A percentile compares a stretch with the other conserved stretches of the same genome.
phyloP scores from a whole-genome alignment of 2,113 vertebrate species.

The Paraplagusia blochii region DNA sequence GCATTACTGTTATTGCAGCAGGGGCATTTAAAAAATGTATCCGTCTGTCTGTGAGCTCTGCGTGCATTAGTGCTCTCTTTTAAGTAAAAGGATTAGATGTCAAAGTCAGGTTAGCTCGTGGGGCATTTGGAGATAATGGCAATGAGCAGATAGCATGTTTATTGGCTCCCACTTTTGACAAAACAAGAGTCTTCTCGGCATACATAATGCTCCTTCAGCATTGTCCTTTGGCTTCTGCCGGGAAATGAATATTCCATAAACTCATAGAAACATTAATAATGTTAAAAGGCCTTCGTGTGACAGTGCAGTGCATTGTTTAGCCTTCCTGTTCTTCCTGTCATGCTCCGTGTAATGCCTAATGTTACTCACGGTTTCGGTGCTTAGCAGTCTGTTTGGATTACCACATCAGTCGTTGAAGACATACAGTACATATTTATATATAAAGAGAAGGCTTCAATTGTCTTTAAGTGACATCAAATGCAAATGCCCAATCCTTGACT shows the following conservation, averaged over 20 bases:
- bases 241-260: slow-evolving; percentile 55
- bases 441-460: slow-evolving; percentile 38
- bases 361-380: slow-evolving; percentile 33
- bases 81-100: slow-evolving; percentile 70
- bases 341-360: slow-evolving; percentile 26
- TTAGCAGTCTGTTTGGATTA: slow-evolving; percentile 46
- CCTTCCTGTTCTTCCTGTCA: slow-evolving; percentile 28
- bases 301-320: slow-evolving; percentile 26
- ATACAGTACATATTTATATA: slow-evolving; percentile 14
- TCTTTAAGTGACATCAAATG: no score
- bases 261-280: slow-evolving; percentile 56
- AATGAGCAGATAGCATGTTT: slow-evolving; percentile 66
- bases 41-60: slow-evolving; percentile 36
- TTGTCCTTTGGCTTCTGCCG: slow-evolving; percentile 30
- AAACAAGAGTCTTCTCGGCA: slow-evolving; percentile 48
- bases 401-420: slow-evolving; percentile 32
- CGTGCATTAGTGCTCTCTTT: slow-evolving; percentile 60
- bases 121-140: slow-evolving; percentile 63
- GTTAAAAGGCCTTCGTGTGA: slow-evolving; percentile 32
- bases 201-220: slow-evolving; percentile 37
- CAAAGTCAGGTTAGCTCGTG: slow-evolving; percentile 60
- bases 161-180: slow-evolving; percentile 49
- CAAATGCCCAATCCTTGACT: no score
- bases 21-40: slow-evolving; percentile 5
- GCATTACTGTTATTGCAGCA: no score